These are phyloP conservation scores for Drosophila persimilis DNA, from an alignment of 1,140 invertebrate genomes.

Conservation along the genomic window DNA sequence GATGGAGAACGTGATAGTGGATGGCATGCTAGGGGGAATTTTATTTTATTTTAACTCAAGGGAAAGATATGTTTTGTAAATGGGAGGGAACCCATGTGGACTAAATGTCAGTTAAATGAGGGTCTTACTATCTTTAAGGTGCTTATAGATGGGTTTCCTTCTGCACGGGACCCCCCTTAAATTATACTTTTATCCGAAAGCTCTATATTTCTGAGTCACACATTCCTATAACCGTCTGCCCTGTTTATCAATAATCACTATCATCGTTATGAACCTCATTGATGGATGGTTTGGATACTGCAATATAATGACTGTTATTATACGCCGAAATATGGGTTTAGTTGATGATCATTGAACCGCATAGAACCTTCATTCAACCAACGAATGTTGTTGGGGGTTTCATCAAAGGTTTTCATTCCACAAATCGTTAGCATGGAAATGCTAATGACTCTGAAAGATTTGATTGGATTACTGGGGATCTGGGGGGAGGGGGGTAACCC, in stretches of 20 bases:
- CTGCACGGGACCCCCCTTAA: too few relatives aligned
- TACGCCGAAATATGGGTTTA: constrained; percentile 13
- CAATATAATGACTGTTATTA: constrained; percentile 11
- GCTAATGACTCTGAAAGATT: constrained; percentile 26
- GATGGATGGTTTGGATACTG: background rate
- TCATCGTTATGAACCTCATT: background rate
- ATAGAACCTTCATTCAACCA: constrained; percentile 2
- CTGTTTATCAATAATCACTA: background rate
- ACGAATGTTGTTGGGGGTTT: background rate
- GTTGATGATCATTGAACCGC: constrained; percentile 25
- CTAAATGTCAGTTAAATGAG: too few relatives aligned
- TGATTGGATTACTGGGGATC: constrained; percentile 11
- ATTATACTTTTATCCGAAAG: too few relatives aligned
- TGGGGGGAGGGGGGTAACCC: background rate
- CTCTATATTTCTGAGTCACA: too few relatives aligned
- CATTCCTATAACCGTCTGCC: too few relatives aligned
- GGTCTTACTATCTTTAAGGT: too few relatives aligned
- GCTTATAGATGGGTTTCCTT: too few relatives aligned
- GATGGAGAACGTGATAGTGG: too few relatives aligned
- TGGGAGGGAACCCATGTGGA: too few relatives aligned
- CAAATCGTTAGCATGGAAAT: constrained; percentile 25
- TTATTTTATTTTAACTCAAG: too few relatives aligned
- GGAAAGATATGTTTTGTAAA: too few relatives aligned
- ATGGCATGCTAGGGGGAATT: too few relatives aligned
- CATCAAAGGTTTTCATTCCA: constrained; percentile 9